Evolutionary conservation across 2,797 vertebrate species (phyloP).

Genomic region (Acridotheres tristis): DNA sequence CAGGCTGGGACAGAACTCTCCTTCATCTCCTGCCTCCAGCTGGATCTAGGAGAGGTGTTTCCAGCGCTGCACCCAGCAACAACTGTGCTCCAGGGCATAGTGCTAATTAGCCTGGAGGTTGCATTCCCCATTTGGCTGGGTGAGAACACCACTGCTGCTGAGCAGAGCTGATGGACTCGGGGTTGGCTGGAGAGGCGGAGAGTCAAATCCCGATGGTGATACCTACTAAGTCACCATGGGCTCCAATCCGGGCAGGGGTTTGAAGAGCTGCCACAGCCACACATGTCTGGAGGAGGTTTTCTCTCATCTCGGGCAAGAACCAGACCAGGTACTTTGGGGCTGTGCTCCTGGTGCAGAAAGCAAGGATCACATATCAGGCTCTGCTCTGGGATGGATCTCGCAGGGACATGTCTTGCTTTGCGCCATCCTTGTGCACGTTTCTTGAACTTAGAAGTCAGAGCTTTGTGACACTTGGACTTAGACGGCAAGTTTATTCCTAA

Average conservation of each 20-base stretch:
- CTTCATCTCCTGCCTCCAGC: not conserved
- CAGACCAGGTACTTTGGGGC: not conserved
- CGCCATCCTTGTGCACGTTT: rapidly evolving
- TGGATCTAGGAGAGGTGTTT: not conserved
- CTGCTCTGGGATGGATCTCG: rapidly evolving
- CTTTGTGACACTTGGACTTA: not conserved
- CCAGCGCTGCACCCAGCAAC: not conserved
- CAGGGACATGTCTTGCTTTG: not conserved
- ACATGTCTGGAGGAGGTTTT: not conserved
- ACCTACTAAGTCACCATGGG: not conserved
- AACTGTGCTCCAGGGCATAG: not conserved
- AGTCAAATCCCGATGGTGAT: not conserved
- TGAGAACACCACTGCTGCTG: not conserved
- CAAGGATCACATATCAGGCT: rapidly evolving
- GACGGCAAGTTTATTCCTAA: not conserved
- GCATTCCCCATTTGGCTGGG: not conserved
- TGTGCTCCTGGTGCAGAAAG: not conserved
- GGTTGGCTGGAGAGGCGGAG: not conserved
- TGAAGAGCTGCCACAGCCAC: not conserved
- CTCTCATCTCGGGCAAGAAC: not conserved
- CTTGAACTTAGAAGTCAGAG: not conserved
- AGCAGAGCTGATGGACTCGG: not conserved
- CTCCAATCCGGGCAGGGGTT: not conserved
- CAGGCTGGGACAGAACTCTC: not conserved
- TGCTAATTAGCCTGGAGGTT: not conserved